A percentile compares a stretch with the other conserved stretches of the same genome.
Conservation (phyloP, 1,140 invertebrate species). For the Paraescarpia echinospica region DNA sequence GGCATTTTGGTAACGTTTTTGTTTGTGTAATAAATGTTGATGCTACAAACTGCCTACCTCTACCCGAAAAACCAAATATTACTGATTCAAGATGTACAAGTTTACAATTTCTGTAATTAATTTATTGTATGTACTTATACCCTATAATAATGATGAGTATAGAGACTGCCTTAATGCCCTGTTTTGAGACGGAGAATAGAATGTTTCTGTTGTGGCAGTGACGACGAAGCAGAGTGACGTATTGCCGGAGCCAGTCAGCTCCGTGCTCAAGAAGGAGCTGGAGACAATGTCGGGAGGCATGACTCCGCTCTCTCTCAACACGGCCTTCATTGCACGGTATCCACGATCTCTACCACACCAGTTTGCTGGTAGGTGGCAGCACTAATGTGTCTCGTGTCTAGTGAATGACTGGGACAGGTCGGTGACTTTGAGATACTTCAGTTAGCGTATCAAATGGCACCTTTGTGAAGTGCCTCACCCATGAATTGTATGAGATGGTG, state of each 20-base stretch:
- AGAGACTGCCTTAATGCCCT: not conserved
- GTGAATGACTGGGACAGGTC: not conserved
- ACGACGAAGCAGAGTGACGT: constrained; percentile 39
- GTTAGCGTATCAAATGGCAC: not conserved
- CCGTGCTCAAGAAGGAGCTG: constrained; percentile 76
- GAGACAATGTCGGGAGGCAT: constrained; percentile 64
- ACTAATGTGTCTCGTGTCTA: not conserved
- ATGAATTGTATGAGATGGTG: too few relatives aligned
- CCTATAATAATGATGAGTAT: not conserved
- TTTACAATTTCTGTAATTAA: too few relatives aligned
- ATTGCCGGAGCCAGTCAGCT: constrained; percentile 67
- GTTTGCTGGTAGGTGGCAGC: constrained; percentile 65
- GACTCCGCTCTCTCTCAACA: constrained; percentile 67
- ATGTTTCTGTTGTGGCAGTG: constrained; percentile 23
- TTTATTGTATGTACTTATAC: too few relatives aligned
- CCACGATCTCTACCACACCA: constrained; percentile 69
- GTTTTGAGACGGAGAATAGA: too few relatives aligned
- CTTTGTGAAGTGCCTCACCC: too few relatives aligned
- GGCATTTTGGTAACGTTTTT: too few relatives aligned
- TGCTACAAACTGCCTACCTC: too few relatives aligned
- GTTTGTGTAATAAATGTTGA: too few relatives aligned
- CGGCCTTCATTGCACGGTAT: constrained; percentile 69
- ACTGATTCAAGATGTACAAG: too few relatives aligned
- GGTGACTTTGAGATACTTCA: not conserved
- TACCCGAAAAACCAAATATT: too few relatives aligned